phyloP scores from a whole-genome alignment of 2,888 invertebrate genomes.

The Palloptera scutellata region DNA sequence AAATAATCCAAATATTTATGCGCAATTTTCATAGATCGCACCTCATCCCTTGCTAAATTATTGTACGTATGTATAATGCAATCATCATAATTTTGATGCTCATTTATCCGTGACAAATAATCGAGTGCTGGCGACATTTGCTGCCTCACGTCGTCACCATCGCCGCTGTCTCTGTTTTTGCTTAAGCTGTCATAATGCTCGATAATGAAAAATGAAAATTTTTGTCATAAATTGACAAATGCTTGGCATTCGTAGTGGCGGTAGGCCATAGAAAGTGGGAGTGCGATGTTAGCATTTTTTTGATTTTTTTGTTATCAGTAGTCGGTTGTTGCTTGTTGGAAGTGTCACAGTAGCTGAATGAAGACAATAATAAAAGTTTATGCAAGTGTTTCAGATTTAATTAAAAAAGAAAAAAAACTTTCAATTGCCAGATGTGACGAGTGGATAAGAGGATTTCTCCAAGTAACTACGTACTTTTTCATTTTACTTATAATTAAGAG shows the following conservation, averaged over 20 bases:
- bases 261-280: not conserved
- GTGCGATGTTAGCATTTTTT: not conserved
- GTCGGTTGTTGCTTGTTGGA: not conserved
- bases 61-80: conserved; percentile 30
- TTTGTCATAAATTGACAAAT: conserved; percentile 56
- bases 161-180: conserved; percentile 39
- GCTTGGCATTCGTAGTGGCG: conserved; percentile 22
- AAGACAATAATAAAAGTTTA: conserved; percentile 55
- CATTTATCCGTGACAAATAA: conserved; percentile 40
- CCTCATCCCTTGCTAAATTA: not conserved
- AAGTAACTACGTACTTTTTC: not conserved
- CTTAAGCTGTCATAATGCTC: conserved; percentile 55
- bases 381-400: conserved; percentile 57
- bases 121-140: conserved; percentile 22
- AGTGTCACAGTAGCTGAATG: conserved; percentile 14
- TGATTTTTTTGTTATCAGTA: conserved; percentile 33
- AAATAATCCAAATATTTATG: not conserved
- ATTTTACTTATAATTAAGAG: no score
- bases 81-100: conserved; percentile 40
- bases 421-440: conserved; percentile 56
- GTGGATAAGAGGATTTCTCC: conserved; percentile 52
- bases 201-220: conserved; percentile 58
- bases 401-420: conserved; percentile 56
- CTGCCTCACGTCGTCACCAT: conserved; percentile 21
- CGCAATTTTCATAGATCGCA: not conserved